Evolutionary conservation across 2,888 invertebrate species (phyloP).

Genomic region (Petrolisthes cinctipes): DNA sequence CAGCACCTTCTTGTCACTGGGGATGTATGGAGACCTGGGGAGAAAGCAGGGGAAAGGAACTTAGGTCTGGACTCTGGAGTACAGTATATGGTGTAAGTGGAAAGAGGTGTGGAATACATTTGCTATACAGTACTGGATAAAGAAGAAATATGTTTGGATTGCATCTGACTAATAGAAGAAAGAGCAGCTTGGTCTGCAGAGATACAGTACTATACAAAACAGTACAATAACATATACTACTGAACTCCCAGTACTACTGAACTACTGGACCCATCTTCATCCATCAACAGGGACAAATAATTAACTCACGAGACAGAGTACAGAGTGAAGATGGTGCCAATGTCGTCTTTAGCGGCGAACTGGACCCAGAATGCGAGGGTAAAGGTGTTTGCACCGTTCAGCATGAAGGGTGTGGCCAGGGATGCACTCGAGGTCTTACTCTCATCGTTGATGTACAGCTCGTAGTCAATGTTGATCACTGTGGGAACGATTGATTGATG

Average conservation of each 20-base stretch:
- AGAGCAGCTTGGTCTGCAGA: too few relatives aligned
- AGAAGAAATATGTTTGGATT: too few relatives aligned
- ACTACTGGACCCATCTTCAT: too few relatives aligned
- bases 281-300: too few relatives aligned
- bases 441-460: slow-evolving; percentile 91
- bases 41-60: not conserved
- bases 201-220: too few relatives aligned
- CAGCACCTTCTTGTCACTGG: slow-evolving; percentile 79
- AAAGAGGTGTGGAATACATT: not conserved
- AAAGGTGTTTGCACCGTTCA: slow-evolving; percentile 81
- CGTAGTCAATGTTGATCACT: slow-evolving; percentile 99
- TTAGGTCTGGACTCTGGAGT: not conserved
- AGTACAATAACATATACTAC: too few relatives aligned
- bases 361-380: slow-evolving; percentile 97
- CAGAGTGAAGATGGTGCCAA: slow-evolving; percentile 92
- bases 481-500: slow-evolving; percentile 68
- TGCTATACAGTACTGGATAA: not conserved
- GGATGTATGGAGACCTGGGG: slow-evolving; percentile 67
- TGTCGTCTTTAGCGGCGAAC: slow-evolving; percentile 90
- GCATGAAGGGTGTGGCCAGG: slow-evolving; percentile 89
- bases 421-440: slow-evolving; percentile 90
- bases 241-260: too few relatives aligned
- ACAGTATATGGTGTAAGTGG: too few relatives aligned
- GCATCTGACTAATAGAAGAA: too few relatives aligned
- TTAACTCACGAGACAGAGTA: slow-evolving; percentile 83